Evolutionary conservation across 1,140 invertebrate genomes (phyloP).

Genomic region (Leptoteleia sp.): DNA sequence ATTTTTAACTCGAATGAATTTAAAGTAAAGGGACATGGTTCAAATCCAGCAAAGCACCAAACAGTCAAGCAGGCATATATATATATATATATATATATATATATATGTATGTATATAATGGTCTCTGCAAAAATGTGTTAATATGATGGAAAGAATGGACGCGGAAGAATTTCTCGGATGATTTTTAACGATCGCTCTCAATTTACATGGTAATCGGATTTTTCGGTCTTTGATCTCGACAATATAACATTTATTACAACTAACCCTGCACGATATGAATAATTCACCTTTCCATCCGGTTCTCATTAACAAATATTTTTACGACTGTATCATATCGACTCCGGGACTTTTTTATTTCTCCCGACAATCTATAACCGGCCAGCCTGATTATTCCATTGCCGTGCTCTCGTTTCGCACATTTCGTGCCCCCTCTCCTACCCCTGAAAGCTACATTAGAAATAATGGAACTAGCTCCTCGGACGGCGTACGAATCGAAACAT

Average conservation of each 20-base stretch:
- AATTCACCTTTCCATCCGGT: conserved; percentile 28
- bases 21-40: too few relatives aligned
- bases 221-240: conserved; percentile 41
- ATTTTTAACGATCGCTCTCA: conserved; percentile 24
- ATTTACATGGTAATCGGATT: conserved; percentile 50
- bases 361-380: conserved; percentile 1
- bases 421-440: conserved; percentile 1
- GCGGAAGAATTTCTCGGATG: not conserved
- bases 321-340: conserved; percentile 21
- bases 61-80: too few relatives aligned
- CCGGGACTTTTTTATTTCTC: not conserved
- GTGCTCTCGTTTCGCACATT: conserved; percentile 25
- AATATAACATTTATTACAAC: conserved; percentile 51
- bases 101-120: too few relatives aligned
- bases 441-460: conserved; percentile 32
- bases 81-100: too few relatives aligned
- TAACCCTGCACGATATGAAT: conserved; percentile 35
- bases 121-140: too few relatives aligned
- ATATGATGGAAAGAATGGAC: too few relatives aligned
- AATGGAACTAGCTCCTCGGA: conserved; percentile 39
- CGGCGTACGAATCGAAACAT: conserved; percentile 69
- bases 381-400: conserved; percentile 41
- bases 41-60: too few relatives aligned
- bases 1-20: too few relatives aligned
- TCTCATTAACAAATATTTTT: conserved; percentile 51